These are phyloP conservation scores for Calosoma granatense DNA, from an alignment of 1,140 invertebrate species.

Conservation along the genomic window DNA sequence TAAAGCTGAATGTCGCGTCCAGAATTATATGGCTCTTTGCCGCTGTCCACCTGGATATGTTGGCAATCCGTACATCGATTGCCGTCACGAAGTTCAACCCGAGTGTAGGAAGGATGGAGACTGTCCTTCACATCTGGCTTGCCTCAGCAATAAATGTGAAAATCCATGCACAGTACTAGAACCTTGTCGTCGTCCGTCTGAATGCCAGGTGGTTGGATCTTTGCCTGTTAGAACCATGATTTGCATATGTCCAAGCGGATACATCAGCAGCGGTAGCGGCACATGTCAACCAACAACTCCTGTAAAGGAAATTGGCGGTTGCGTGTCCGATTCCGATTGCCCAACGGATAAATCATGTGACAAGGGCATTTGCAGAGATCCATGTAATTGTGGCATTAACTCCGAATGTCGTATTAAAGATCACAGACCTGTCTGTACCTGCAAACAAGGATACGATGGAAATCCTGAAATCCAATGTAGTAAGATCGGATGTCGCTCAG, in stretches of 20 bases:
- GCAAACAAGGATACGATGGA: slow-evolving; percentile 66
- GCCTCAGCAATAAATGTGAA: slow-evolving; percentile 69
- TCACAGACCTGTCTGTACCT: slow-evolving; percentile 77
- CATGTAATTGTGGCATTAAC: slow-evolving; percentile 70
- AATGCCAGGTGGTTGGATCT: slow-evolving; percentile 70
- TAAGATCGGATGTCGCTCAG: slow-evolving; percentile 58
- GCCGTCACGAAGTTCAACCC: slow-evolving; percentile 54
- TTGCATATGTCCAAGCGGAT: slow-evolving; percentile 80
- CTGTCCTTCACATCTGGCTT: slow-evolving; percentile 68
- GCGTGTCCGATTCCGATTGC: slow-evolving; percentile 66
- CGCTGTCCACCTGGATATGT: slow-evolving; percentile 57
- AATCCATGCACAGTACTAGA: slow-evolving; percentile 69
- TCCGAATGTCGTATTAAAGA: slow-evolving; percentile 69
- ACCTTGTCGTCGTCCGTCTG: slow-evolving; percentile 68
- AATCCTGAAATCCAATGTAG: slow-evolving; percentile 67
- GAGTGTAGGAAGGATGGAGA: slow-evolving; percentile 73
- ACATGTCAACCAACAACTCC: slow-evolving; percentile 60
- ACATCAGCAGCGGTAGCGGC: slow-evolving; percentile 71
- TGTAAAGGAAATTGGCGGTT: slow-evolving; percentile 52
- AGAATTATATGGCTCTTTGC: slow-evolving; percentile 74
- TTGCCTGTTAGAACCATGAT: slow-evolving; percentile 78
- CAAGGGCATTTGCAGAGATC: slow-evolving; percentile 66
- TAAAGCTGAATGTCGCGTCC: slow-evolving; percentile 64
- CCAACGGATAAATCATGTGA: slow-evolving; percentile 63
- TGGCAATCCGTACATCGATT: slow-evolving; percentile 75